Conservation (phyloP, 2,888 invertebrate species). For the Parnassius smintheus region DNA sequence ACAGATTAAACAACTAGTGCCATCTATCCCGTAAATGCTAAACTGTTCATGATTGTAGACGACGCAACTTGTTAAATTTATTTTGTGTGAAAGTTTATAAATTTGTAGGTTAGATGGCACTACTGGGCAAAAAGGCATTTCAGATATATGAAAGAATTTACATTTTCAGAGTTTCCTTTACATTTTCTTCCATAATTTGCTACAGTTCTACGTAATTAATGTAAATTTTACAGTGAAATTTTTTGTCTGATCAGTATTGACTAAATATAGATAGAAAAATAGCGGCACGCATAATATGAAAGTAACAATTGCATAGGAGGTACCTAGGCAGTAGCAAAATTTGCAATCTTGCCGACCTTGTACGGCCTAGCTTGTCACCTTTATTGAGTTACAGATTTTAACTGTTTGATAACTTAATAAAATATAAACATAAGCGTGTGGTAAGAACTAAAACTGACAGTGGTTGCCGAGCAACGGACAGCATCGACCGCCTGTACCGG, state of each 20-base stretch:
- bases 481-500: constrained; percentile 41
- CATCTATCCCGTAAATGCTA: constrained; percentile 12
- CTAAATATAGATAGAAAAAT: not conserved
- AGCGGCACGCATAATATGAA: constrained; percentile 13
- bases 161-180: too few species aligned
- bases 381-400: not conserved
- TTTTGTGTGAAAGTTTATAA: not conserved
- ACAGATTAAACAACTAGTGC: constrained; percentile 4
- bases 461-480: constrained; percentile 59
- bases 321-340: constrained; percentile 6
- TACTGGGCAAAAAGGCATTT: not conserved
- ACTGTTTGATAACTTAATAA: too few species aligned
- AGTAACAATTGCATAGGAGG: constrained; percentile 23
- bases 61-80: not conserved
- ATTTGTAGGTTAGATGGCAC: constrained; percentile 18
- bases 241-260: not conserved
- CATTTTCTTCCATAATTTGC: too few species aligned
- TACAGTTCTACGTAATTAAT: too few species aligned
- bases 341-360: constrained; percentile 17
- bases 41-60: not conserved
- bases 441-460: constrained; percentile 21
- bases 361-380: constrained; percentile 6
- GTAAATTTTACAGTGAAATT: not conserved
- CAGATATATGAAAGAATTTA: too few species aligned
- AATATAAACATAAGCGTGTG: not conserved